These are phyloP conservation scores for Diaphora mendica DNA, from an alignment of 2,888 invertebrate genomes.

Conservation along the genomic window DNA sequence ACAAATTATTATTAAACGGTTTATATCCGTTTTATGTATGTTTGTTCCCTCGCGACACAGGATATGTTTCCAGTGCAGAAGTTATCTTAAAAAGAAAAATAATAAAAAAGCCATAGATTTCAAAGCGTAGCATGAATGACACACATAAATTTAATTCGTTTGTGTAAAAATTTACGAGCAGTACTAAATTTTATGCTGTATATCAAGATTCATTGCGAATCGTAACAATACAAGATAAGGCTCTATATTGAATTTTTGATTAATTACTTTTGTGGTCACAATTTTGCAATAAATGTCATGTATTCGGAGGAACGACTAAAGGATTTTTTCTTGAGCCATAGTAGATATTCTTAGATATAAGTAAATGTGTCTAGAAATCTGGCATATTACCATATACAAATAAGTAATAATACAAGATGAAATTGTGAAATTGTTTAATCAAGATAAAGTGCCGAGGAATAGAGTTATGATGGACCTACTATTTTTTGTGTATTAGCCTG, in stretches of 20 bases:
- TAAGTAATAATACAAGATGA: too few species aligned
- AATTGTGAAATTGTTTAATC: too few species aligned
- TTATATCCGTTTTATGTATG: too few species aligned
- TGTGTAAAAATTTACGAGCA: neutral
- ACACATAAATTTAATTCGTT: neutral
- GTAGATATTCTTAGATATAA: neutral
- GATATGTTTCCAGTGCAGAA: too few species aligned
- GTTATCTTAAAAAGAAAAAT: neutral
- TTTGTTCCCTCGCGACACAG: too few species aligned
- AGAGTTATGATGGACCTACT: too few species aligned
- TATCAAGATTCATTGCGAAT: neutral
- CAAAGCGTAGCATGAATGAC: neutral
- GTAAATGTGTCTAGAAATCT: neutral
- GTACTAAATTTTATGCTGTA: neutral
- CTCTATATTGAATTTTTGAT: neutral
- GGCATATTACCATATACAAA: neutral
- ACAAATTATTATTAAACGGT: too few species aligned
- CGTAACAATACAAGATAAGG: neutral
- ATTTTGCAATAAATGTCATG: neutral
- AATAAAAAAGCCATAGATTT: neutral
- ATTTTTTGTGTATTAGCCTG: too few species aligned
- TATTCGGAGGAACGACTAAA: neutral
- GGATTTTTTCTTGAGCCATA: too few species aligned
- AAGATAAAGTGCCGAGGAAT: too few species aligned
- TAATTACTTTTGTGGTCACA: neutral